These are phyloP conservation scores for Xestia ashworthii DNA, from an alignment of 2,888 invertebrate genomes.

Conservation along the genomic window DNA sequence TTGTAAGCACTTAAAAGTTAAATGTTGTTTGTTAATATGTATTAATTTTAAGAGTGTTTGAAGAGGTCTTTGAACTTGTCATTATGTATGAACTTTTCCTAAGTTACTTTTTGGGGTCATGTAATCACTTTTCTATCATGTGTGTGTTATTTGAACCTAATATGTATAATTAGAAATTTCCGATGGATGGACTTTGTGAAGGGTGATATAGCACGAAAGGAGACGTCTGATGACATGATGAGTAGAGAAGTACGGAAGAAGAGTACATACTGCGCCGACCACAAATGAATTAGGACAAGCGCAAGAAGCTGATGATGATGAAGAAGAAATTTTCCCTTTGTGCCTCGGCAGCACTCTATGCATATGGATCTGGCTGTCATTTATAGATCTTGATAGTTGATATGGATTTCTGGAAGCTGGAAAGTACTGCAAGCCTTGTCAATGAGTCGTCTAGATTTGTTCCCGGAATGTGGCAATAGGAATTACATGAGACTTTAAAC, in stretches of 20 bases:
- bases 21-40: conserved; percentile 20
- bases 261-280: too few relatives aligned
- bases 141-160: neutral
- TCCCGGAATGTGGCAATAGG: neutral
- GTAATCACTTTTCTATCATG: neutral
- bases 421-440: too few relatives aligned
- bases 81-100: neutral
- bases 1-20: conserved; percentile 26
- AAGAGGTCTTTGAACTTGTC: conserved; percentile 3
- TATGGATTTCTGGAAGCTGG: too few relatives aligned
- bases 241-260: too few relatives aligned
- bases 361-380: too few relatives aligned
- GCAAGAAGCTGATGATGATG: too few relatives aligned
- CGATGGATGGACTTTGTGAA: too few relatives aligned
- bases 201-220: too few relatives aligned
- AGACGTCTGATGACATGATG: too few relatives aligned
- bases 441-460: neutral
- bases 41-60: conserved; percentile 6
- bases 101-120: neutral
- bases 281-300: too few relatives aligned
- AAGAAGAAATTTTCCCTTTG: neutral
- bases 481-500: neutral
- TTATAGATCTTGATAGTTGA: too few relatives aligned
- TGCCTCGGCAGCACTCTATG: too few relatives aligned
- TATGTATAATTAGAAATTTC: neutral